Percentiles rank a stretch among this genome's conserved stretches.
These are phyloP conservation scores for Ophiothrix spiculata DNA, from an alignment of 35 echinoderm and acorn worm genomes.

Conservation along the genomic window DNA sequence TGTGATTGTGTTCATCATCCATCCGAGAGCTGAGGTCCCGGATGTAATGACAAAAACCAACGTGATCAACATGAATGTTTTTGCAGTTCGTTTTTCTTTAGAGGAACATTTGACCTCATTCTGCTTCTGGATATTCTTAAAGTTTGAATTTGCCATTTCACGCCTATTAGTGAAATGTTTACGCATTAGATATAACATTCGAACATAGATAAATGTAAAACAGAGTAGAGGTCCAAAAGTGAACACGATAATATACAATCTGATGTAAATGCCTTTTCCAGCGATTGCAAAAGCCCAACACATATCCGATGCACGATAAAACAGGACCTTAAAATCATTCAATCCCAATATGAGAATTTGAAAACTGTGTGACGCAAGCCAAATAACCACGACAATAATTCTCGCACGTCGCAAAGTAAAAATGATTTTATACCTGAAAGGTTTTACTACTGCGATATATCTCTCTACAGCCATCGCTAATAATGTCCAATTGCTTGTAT, in stretches of 20 bases:
- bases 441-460: neutral
- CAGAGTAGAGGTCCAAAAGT: neutral
- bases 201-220: neutral
- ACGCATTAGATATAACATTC: neutral
- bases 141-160: too few relatives aligned
- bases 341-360: neutral
- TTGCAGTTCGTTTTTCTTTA: too few relatives aligned
- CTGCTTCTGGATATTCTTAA: too few relatives aligned
- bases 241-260: neutral
- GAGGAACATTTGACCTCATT: too few relatives aligned
- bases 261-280: neutral
- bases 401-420: neutral
- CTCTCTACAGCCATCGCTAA: neutral
- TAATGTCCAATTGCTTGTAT: neutral
- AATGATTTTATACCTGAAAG: neutral
- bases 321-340: neutral
- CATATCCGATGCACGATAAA: neutral
- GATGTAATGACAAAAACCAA: too few relatives aligned
- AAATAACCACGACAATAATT: neutral
- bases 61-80: too few relatives aligned
- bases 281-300: neutral
- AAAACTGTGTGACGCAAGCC: neutral
- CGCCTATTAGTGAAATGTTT: neutral
- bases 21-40: too few relatives aligned
- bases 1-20: too few relatives aligned